These are phyloP conservation scores for Takifugu bimaculatus DNA, from an alignment of 2,113 vertebrate genomes.

Conservation along the genomic window DNA sequence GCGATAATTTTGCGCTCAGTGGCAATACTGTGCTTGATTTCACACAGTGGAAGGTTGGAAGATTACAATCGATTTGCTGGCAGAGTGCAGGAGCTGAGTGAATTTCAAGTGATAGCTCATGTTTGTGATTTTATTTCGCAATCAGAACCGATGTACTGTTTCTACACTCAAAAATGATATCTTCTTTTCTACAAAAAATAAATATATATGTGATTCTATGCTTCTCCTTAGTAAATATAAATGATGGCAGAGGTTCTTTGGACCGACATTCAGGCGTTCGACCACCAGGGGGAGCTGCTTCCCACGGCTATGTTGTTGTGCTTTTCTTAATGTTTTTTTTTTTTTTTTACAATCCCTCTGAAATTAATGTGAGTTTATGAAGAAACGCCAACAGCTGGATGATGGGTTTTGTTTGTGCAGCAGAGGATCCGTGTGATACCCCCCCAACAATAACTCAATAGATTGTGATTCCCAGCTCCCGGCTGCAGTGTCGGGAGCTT, in stretches of 20 bases:
- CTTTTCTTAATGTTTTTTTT: background rate
- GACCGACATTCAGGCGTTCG: background rate
- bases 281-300: conserved; percentile 56
- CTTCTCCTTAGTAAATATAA: conserved; percentile 4
- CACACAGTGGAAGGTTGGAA: background rate
- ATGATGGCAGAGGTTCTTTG: background rate
- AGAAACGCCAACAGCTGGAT: background rate
- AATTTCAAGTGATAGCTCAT: background rate
- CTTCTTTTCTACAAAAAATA: background rate
- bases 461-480: conserved; percentile 21
- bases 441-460: conserved; percentile 5
- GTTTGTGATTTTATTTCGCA: background rate
- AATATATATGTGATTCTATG: background rate
- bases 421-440: conserved; percentile 6
- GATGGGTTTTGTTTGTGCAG: conserved; percentile 5
- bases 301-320: conserved; percentile 46
- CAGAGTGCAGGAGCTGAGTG: conserved; percentile 1
- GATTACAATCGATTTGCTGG: conserved; percentile 2
- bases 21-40: conserved; percentile 14
- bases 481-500: conserved; percentile 12
- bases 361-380: conserved; percentile 5
- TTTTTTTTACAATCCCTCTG: background rate
- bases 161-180: too few relatives aligned
- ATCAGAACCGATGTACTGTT: too few relatives aligned
- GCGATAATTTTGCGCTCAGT: background rate